phyloP scores from a whole-genome alignment of 1,140 invertebrate genomes.

The Drosophila repletoides region DNA sequence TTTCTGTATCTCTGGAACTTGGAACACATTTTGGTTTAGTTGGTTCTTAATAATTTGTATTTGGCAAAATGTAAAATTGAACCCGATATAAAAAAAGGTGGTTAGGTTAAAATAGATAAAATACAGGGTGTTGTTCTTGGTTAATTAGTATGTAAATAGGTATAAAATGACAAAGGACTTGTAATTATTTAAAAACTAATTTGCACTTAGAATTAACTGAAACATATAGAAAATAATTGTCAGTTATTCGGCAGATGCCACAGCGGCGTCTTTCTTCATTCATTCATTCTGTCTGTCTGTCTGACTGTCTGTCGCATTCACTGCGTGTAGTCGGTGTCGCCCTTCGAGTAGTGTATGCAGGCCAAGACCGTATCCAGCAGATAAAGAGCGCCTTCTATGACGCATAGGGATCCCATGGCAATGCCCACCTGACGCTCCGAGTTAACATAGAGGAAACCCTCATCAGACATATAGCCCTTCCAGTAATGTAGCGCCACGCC shows the following conservation, averaged over 20 bases:
- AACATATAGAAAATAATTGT: conserved; percentile 26
- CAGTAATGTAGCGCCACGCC: conserved; percentile 93
- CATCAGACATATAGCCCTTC: conserved; percentile 90
- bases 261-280: conserved; percentile 10
- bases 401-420: conserved; percentile 89
- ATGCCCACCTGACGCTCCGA: conserved; percentile 90
- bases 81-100: background rate
- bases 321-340: conserved; percentile 82
- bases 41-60: conserved; percentile 65
- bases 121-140: background rate
- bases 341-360: conserved; percentile 88
- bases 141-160: conserved; percentile 8
- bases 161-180: conserved; percentile 4
- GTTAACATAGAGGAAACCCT: conserved; percentile 86
- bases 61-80: conserved; percentile 37
- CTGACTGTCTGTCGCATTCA: conserved; percentile 16
- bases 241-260: conserved; percentile 55
- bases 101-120: background rate
- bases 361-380: conserved; percentile 89
- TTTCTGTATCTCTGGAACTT: background rate
- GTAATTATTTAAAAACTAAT: conserved; percentile 53
- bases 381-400: conserved; percentile 90
- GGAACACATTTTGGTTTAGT: conserved; percentile 13
- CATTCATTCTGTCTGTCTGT: background rate
- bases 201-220: conserved; percentile 70